Evolutionary conservation across 2,797 vertebrate genomes (phyloP).

Genomic region (Eurystomus glaucurus): DNA sequence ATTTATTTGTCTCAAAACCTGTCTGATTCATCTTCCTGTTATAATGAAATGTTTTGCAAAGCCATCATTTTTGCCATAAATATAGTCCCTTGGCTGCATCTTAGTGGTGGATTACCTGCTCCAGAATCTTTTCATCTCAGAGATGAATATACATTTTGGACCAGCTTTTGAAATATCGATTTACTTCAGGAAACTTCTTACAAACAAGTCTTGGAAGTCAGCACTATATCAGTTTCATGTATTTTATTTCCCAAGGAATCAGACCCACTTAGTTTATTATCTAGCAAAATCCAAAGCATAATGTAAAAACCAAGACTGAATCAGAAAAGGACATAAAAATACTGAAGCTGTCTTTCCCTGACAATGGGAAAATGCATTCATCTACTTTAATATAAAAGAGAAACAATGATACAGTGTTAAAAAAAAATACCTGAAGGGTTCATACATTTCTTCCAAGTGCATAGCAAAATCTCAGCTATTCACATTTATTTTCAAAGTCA

Average conservation of each 20-base stretch:
- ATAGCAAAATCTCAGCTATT: neutral
- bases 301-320: neutral
- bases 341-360: neutral
- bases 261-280: conserved; percentile 47
- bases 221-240: conserved; percentile 15
- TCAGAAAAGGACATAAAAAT: neutral
- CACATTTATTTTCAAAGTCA: neutral
- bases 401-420: neutral
- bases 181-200: conserved; percentile 43
- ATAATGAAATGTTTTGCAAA: conserved; percentile 16
- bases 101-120: conserved; percentile 21
- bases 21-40: neutral
- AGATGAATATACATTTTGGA: conserved; percentile 29
- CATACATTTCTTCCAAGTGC: neutral
- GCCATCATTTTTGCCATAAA: neutral
- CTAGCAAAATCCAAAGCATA: neutral
- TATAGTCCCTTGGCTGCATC: neutral
- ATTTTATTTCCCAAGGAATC: conserved; percentile 61
- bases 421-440: neutral
- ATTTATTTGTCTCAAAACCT: neutral
- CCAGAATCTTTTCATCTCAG: neutral
- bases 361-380: neutral
- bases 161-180: conserved; percentile 5
- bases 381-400: neutral
- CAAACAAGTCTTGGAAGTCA: neutral